Conservation (phyloP, 2,797 vertebrate species). For the Balearica regulorum region DNA sequence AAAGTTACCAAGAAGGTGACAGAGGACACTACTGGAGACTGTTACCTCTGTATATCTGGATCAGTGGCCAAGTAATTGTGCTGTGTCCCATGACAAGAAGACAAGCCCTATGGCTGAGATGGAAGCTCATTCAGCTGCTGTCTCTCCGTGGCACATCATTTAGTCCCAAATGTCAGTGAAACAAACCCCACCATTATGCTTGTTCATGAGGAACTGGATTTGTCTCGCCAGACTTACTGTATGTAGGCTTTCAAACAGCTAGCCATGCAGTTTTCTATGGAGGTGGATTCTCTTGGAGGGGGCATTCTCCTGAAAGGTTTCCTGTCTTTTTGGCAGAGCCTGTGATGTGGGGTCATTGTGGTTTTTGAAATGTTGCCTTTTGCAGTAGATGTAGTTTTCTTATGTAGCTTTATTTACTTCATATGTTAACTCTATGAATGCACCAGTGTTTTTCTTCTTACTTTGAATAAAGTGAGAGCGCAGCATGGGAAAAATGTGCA, state of each 20-base stretch:
- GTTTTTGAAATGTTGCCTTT: neutral
- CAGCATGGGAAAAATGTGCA: neutral
- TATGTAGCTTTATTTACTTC: neutral
- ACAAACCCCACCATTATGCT: neutral
- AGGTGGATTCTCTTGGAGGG: neutral
- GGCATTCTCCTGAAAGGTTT: neutral
- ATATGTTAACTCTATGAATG: neutral
- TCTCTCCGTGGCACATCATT: neutral
- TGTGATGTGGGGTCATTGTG: neutral
- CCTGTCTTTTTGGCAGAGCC: neutral
- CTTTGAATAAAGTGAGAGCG: neutral
- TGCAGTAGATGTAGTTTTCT: neutral
- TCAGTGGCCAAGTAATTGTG: neutral
- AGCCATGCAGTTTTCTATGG: neutral
- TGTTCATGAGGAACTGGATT: neutral
- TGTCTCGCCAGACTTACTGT: neutral
- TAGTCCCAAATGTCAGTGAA: neutral
- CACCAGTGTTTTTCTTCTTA: neutral
- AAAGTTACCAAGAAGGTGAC: neutral
- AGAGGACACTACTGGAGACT: neutral
- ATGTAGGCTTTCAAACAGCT: constrained; percentile 1
- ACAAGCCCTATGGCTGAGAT: neutral
- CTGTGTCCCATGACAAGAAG: neutral
- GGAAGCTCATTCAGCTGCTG: neutral
- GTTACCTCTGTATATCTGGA: neutral